Conservation (phyloP, 1,140 invertebrate genomes). For the Pseudomyrmex cubaensis region DNA sequence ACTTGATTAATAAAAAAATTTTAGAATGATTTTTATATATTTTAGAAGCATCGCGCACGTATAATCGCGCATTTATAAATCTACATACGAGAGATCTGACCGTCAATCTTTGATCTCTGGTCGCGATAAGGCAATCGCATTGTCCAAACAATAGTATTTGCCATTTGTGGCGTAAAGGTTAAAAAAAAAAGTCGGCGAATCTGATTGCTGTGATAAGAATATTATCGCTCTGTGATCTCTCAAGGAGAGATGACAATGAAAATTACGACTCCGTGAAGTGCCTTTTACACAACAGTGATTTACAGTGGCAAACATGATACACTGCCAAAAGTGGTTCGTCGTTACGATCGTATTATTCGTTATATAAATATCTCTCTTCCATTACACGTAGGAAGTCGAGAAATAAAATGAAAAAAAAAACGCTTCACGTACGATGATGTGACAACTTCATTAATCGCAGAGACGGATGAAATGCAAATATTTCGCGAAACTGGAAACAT, state of each 20-base stretch:
- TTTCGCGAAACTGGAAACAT: neutral
- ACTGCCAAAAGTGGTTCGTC: neutral
- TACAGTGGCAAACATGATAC: neutral
- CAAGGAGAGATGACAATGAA: slow-evolving; percentile 58
- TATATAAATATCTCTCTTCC: no score
- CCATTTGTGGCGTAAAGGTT: neutral
- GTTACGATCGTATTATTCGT: slow-evolving; percentile 23
- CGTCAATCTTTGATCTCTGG: neutral
- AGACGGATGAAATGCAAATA: slow-evolving; percentile 10
- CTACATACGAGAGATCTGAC: slow-evolving; percentile 27
- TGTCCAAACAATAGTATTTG: neutral
- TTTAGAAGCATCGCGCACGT: no score
- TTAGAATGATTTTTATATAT: no score
- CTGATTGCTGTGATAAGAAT: slow-evolving; percentile 48
- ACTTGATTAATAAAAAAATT: no score
- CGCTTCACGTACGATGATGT: neutral
- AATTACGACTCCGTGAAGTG: slow-evolving; percentile 54
- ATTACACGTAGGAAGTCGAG: no score
- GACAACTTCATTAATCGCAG: neutral
- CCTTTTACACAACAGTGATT: neutral
- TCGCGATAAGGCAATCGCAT: slow-evolving; percentile 22
- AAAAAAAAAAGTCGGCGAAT: slow-evolving; percentile 33
- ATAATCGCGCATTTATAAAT: no score
- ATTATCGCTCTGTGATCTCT: slow-evolving; percentile 57
- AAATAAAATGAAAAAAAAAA: neutral